Base-by-base conservation (phyloP, 2,888 invertebrate species). In the Phaonia tiefii region DNA sequence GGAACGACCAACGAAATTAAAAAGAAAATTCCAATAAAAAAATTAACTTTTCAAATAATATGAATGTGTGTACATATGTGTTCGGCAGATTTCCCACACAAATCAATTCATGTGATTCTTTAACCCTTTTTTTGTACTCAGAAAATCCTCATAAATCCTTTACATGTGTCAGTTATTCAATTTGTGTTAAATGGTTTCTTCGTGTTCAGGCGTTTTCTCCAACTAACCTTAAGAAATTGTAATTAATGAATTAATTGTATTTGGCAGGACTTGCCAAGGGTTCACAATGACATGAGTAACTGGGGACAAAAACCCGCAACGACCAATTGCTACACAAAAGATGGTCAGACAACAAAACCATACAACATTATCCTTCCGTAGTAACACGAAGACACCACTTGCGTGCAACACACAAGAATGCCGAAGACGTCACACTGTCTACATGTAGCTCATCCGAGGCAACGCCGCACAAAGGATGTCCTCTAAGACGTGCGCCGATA, bases 351-450 rank as follows among this genome's bases (percentile, higher is more conserved):
- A 56, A 54, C 46, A 54, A 37, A 49, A 49, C 37, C 39, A 75
- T 8, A 31, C 31, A n/a, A 31, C 31, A 31, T 31, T n/a, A n/a
- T n/a, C 4, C 31, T 31, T 17, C 49, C 60, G 75, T 70, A 75
- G 78, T n/a, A n/a, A n/a, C 76, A 44, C 60, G 66, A 73, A n/a
- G n/a, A 46, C 70, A 78, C 74, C 79, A 79, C 79, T 81, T 79
- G 73, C 60, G 72, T 20, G 49, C 46, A 20, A 0, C 56, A 49
- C 70, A 74, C 31, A 31, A 31, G 31, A 31, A 46, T 25, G 66
- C 70, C 65, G 46, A 60, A 69, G 69, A 76, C 71, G 80, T 67
- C 76, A 49, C 42, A 49, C 37, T 54, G 77, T 77, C 75, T 74
- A 56, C 11, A 31, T 8, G 31, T 5, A 31, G 31, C 31, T n/a